Conservation (phyloP, 2,888 invertebrate species). For the Chalcosyrphus nemorum region DNA sequence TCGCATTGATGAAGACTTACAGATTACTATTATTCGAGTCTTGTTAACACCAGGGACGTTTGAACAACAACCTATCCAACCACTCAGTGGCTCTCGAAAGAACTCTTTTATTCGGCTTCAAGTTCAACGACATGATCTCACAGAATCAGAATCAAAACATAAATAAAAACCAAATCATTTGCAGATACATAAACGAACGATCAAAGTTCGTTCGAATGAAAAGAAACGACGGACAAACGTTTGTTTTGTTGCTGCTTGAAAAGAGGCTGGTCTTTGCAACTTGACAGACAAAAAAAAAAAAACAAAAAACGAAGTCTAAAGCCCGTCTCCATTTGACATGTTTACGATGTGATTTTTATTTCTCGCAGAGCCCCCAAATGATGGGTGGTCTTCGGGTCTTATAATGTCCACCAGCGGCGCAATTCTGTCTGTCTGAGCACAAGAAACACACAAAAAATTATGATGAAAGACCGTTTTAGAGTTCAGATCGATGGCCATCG, state of each 20-base stretch:
- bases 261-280: too few species aligned
- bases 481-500: slow-evolving; percentile 63
- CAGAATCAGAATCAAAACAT: slow-evolving; percentile 45
- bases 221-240: too few species aligned
- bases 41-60: slow-evolving; percentile 28
- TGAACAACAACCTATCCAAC: slow-evolving; percentile 1
- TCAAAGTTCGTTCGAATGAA: not conserved
- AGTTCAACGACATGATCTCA: slow-evolving; percentile 62
- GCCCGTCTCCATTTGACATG: slow-evolving; percentile 51
- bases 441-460: too few species aligned
- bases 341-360: slow-evolving; percentile 70
- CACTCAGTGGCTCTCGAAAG: slow-evolving; percentile 7
- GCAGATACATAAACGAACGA: not conserved
- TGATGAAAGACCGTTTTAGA: slow-evolving; percentile 29
- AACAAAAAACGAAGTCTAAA: too few species aligned
- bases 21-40: slow-evolving; percentile 10
- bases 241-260: too few species aligned
- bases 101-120: slow-evolving; percentile 1
- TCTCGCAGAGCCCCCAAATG: slow-evolving; percentile 38
- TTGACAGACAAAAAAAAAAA: not conserved
- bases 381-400: slow-evolving; percentile 42
- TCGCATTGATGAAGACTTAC: slow-evolving; percentile 37
- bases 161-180: slow-evolving; percentile 36
- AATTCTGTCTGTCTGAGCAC: slow-evolving; percentile 1
- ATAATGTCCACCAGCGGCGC: slow-evolving; percentile 38